A percentile compares a stretch with the other conserved stretches of the same genome.
phyloP scores from a whole-genome alignment of 2,113 vertebrate species.

The Melospiza georgiana region DNA sequence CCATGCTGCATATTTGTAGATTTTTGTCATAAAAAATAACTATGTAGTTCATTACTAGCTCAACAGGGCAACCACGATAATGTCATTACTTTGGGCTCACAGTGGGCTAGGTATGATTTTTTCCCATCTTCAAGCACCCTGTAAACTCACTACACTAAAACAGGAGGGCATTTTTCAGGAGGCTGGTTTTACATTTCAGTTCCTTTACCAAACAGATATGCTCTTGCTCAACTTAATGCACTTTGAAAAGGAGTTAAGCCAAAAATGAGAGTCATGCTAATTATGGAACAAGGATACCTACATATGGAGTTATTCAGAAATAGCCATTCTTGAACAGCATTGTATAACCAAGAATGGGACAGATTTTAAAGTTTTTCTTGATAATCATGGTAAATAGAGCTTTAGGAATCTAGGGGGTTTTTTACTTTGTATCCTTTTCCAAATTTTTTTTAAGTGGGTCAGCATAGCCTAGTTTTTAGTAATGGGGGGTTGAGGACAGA shows the following conservation, averaged over 20 bases:
- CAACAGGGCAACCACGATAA: background rate
- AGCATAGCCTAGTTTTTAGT: background rate
- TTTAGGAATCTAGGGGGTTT: background rate
- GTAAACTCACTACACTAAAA: background rate
- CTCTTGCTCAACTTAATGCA: background rate
- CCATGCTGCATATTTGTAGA: background rate
- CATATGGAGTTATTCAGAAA: background rate
- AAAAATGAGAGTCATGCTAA: background rate
- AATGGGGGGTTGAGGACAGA: background rate
- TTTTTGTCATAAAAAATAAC: background rate
- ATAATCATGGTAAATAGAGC: background rate
- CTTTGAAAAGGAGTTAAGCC: background rate
- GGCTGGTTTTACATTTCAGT: background rate
- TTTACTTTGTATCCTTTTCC: background rate
- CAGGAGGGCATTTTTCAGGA: background rate
- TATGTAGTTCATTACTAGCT: background rate
- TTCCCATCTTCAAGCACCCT: background rate
- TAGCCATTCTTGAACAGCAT: background rate
- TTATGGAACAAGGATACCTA: background rate
- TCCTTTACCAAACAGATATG: background rate
- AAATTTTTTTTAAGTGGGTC: background rate
- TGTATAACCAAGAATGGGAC: background rate
- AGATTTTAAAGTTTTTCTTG: background rate
- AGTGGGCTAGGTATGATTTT: background rate
- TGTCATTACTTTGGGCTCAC: background rate